Evolutionary conservation across 2,888 invertebrate species (phyloP).

Genomic region (Metallyticus violacea): DNA sequence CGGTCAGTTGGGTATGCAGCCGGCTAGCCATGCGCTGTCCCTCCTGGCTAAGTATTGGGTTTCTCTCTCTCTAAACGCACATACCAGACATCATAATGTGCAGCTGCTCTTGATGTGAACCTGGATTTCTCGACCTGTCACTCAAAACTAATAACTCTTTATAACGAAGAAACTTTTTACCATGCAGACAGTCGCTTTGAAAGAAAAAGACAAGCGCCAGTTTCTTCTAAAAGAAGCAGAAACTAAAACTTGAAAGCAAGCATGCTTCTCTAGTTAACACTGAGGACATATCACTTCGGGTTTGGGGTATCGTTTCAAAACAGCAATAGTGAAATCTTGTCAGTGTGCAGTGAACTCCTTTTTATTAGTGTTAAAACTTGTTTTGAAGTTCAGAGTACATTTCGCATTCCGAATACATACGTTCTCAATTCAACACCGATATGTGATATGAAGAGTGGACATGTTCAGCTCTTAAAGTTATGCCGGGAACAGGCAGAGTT

Average conservation of each 20-base stretch:
- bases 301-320: too few relatives aligned
- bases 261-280: too few relatives aligned
- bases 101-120: too few relatives aligned
- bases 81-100: not conserved
- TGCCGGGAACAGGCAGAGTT: not conserved
- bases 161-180: too few relatives aligned
- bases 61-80: not conserved
- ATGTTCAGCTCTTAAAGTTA: not conserved
- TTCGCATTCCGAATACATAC: too few relatives aligned
- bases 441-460: not conserved
- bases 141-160: not conserved
- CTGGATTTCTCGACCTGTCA: not conserved
- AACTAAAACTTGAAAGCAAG: too few relatives aligned
- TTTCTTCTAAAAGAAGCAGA: too few relatives aligned
- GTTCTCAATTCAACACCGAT: too few relatives aligned
- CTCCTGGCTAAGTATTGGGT: conserved; percentile 2
- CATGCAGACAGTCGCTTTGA: too few relatives aligned
- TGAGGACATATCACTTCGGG: too few relatives aligned
- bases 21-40: conserved; percentile 11
- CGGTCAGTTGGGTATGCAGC: conserved; percentile 5
- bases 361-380: not conserved
- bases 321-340: too few relatives aligned
- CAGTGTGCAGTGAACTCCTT: not conserved
- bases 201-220: not conserved
- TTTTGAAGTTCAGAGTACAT: not conserved